phyloP scores from a whole-genome alignment of 2,888 invertebrate species.

The Pseudococcus jackbeardsleyi region DNA sequence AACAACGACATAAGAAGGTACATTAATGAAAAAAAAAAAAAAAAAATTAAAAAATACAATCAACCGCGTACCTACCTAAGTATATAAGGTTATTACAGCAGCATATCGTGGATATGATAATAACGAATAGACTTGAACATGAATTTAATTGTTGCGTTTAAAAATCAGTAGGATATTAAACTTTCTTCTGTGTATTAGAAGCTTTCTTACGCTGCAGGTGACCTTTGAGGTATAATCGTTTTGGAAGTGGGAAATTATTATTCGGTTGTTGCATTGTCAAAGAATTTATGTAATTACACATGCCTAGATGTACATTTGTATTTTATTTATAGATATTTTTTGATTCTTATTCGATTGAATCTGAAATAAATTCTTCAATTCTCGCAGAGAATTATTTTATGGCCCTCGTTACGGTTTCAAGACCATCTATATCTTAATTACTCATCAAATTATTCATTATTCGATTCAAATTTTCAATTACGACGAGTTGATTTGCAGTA shows the following conservation, averaged over 20 bases:
- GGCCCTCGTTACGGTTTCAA: no score
- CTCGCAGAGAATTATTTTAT: no score
- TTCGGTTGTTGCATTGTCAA: not conserved
- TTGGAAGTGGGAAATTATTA: not conserved
- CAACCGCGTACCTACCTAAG: not conserved
- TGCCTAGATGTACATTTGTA: not conserved
- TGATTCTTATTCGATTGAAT: no score
- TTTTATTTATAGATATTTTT: no score
- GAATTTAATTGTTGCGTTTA: conserved; percentile 45
- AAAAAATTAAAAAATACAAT: no score
- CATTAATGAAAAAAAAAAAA: not conserved
- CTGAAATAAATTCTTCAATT: no score
- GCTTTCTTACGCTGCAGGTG: conserved; percentile 53
- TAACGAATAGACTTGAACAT: not conserved
- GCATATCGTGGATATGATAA: not conserved
- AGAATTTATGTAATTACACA: conserved; percentile 2
- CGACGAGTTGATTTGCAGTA: no score
- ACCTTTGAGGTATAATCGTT: not conserved
- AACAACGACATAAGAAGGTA: not conserved
- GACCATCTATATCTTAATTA: no score
- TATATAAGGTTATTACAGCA: conserved; percentile 9
- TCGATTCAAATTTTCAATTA: no score
- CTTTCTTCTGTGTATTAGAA: conserved; percentile 55
- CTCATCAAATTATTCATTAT: no score
- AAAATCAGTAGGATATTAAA: conserved; percentile 46